Evolutionary conservation across 30 jellyfish, hydroid and myxozoan species (phyloP).

Genomic region (Morbakka virulenta): DNA sequence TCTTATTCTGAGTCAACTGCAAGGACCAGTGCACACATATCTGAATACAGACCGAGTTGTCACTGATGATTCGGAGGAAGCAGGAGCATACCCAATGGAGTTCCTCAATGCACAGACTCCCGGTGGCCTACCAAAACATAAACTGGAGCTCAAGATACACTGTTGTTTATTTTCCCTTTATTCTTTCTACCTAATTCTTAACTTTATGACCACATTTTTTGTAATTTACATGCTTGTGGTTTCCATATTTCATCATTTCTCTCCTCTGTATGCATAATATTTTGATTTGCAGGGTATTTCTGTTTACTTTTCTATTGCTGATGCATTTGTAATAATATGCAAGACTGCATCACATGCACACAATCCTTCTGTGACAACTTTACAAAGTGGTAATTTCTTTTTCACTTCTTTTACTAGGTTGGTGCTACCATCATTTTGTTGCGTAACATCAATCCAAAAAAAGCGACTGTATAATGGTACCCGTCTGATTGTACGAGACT

Average conservation of each 20-base stretch:
- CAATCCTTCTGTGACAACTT: no score
- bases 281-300: no score
- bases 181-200: neutral
- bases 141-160: neutral
- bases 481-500: constrained; percentile 9
- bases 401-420: neutral
- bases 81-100: constrained; percentile 24
- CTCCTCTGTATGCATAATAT: no score
- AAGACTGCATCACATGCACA: no score
- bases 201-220: neutral
- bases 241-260: no score
- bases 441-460: constrained; percentile 11
- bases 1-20: neutral
- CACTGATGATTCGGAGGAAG: constrained; percentile 13
- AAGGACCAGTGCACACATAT: neutral
- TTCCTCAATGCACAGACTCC: constrained; percentile 8
- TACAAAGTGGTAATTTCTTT: no score
- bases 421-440: constrained; percentile 6
- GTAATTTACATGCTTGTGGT: no score
- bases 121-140: constrained; percentile 17
- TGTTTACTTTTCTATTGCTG: no score
- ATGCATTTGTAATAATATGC: no score
- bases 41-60: constrained; percentile 20
- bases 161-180: neutral
- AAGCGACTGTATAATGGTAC: constrained; percentile 36